phyloP scores from a whole-genome alignment of 1,140 invertebrate genomes.

The Forficula auricularia region DNA sequence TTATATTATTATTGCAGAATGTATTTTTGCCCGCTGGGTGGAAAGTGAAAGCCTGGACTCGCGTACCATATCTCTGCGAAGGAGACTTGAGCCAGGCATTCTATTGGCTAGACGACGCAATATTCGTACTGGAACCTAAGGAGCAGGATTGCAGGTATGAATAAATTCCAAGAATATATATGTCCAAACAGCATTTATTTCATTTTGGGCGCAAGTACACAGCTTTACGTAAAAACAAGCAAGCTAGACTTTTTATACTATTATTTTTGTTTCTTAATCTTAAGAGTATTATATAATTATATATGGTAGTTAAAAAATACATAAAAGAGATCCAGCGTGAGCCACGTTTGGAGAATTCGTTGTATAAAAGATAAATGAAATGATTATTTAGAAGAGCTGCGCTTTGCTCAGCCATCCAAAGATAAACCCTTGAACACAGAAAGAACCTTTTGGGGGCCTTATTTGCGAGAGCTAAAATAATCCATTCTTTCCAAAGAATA shows the following conservation, averaged over 20 bases:
- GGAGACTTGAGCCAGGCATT: conserved; percentile 81
- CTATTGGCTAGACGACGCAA: conserved; percentile 74
- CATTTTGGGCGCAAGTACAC: background rate
- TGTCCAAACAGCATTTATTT: background rate
- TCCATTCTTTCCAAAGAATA: too few species aligned
- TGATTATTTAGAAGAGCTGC: too few species aligned
- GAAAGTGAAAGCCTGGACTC: conserved; percentile 54
- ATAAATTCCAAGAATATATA: too few species aligned
- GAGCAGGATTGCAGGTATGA: too few species aligned
- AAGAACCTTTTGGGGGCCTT: too few species aligned
- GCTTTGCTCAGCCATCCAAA: too few species aligned
- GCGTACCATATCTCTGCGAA: conserved; percentile 83
- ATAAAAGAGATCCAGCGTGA: too few species aligned
- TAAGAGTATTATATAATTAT: conserved; percentile 6
- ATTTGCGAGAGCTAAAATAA: too few species aligned
- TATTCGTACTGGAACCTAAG: conserved; percentile 46
- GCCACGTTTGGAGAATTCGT: too few species aligned
- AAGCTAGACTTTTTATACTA: conserved; percentile 1
- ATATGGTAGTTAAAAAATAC: too few species aligned
- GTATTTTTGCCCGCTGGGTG: conserved; percentile 56
- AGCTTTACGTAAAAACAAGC: background rate
- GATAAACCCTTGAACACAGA: too few species aligned
- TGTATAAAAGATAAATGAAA: too few species aligned
- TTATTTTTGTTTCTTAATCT: conserved; percentile 3
- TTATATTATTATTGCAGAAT: conserved; percentile 18